These are phyloP conservation scores for Phalanger gymnotis DNA, from an alignment of 2,797 vertebrate species.

Conservation along the genomic window DNA sequence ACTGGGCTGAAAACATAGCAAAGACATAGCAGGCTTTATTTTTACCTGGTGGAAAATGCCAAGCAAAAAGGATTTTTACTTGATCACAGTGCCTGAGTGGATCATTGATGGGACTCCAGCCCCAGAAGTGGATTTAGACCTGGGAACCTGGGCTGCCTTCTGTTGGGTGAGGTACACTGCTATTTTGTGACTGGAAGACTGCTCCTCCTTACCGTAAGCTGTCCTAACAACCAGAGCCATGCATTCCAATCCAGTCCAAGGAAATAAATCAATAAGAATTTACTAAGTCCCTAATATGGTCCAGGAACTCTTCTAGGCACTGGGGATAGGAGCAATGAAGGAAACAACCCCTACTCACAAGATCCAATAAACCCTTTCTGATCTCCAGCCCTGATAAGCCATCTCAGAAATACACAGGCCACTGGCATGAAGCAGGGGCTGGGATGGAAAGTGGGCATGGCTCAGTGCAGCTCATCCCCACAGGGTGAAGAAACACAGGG, in stretches of 20 bases:
- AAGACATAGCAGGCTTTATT: no score
- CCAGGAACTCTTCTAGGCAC: neutral
- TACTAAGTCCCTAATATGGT: neutral
- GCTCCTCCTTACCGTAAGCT: no score
- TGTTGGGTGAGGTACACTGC: neutral
- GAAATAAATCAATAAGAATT: neutral
- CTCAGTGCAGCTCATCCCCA: neutral
- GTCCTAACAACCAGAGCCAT: neutral
- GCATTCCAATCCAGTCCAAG: neutral
- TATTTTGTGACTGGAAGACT: no score
- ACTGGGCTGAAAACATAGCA: neutral
- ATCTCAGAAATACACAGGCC: neutral
- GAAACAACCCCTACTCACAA: neutral
- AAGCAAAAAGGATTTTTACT: neutral
- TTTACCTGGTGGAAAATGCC: neutral
- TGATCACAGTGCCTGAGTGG: neutral
- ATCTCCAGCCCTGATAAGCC: neutral
- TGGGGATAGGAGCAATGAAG: neutral
- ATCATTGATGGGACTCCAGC: no score
- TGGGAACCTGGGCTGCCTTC: neutral
- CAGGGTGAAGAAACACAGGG: neutral
- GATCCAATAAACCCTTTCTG: neutral
- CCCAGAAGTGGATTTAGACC: neutral
- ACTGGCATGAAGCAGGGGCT: neutral
- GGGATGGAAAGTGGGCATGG: neutral